A percentile compares a stretch with the other conserved stretches of the same genome.
Conservation (phyloP, 1,140 invertebrate genomes). For the Colletes latitarsis region DNA sequence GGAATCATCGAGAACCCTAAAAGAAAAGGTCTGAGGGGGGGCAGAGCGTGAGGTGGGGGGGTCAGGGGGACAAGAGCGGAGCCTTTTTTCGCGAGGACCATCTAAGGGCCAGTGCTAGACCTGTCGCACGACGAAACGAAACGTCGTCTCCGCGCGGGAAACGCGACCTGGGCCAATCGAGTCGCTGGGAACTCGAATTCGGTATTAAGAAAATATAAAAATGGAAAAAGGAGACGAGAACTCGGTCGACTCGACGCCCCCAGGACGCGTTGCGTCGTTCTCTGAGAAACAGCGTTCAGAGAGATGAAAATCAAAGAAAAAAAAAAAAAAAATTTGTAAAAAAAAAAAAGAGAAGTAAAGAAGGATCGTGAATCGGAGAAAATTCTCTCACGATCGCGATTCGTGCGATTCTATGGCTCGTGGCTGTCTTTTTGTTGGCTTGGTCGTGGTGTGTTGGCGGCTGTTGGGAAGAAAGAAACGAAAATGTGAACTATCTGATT, state of each 20-base stretch:
- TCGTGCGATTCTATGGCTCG: conserved; percentile 18
- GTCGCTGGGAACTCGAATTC: background rate
- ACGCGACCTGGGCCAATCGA: background rate
- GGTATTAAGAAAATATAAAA: too few relatives aligned
- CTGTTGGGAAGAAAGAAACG: conserved; percentile 59
- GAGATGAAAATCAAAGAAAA: background rate
- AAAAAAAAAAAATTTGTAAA: conserved; percentile 5
- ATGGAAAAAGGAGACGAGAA: too few relatives aligned
- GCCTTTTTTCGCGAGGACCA: conserved; percentile 58
- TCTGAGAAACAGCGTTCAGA: too few relatives aligned
- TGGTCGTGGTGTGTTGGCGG: conserved; percentile 67
- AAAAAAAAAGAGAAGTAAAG: background rate
- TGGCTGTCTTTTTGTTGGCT: conserved; percentile 61
- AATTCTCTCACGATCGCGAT: conserved; percentile 4
- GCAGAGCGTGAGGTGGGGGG: conserved; percentile 9
- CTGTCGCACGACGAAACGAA: conserved; percentile 46
- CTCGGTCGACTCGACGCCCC: too few relatives aligned
- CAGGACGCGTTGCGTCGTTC: too few relatives aligned
- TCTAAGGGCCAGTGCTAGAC: conserved; percentile 68
- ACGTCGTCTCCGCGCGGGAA: conserved; percentile 16
- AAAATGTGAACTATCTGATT: conserved; percentile 47
- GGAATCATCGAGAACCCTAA: conserved; percentile 64
- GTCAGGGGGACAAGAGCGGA: background rate
- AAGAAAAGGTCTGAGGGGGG: conserved; percentile 41
- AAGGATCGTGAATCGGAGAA: conserved; percentile 18